Conservation (phyloP, 2,888 invertebrate species). For the Drosophila infuscata region DNA sequence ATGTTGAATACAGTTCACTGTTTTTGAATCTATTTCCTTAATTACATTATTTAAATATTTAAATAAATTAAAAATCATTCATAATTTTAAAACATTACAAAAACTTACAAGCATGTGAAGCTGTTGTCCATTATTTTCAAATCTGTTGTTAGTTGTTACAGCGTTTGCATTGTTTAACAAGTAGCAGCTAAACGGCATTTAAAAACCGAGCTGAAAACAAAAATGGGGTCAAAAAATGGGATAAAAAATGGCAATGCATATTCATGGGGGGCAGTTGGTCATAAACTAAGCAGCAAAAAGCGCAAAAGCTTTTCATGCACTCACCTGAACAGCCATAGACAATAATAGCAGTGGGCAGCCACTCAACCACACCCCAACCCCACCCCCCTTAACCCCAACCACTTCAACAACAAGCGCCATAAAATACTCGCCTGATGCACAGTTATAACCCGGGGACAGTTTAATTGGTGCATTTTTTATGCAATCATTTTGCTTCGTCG, state of each 20-base stretch:
- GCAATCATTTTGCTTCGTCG: conserved; percentile 39
- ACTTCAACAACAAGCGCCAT: conserved; percentile 51
- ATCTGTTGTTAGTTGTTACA: conserved; percentile 23
- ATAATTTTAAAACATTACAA: not conserved
- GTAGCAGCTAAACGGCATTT: conserved; percentile 46
- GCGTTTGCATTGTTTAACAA: conserved; percentile 52
- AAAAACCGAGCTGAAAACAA: conserved; percentile 3
- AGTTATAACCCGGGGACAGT: conserved; percentile 83
- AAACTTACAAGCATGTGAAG: conserved; percentile 20
- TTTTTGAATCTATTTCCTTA: not conserved
- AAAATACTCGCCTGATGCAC: conserved; percentile 80
- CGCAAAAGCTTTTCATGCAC: conserved; percentile 36
- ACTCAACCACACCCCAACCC: too few species aligned
- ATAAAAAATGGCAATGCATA: conserved; percentile 62
- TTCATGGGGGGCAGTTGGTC: conserved; percentile 62
- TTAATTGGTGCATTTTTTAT: conserved; percentile 83
- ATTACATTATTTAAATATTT: not conserved
- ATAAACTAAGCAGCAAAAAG: conserved; percentile 68
- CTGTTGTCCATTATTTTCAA: conserved; percentile 39
- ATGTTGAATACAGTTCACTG: too few species aligned
- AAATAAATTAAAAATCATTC: not conserved
- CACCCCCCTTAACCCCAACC: not conserved
- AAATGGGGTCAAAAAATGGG: conserved; percentile 8
- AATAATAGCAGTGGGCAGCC: conserved; percentile 31
- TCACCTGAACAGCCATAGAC: conserved; percentile 58